Evolutionary conservation across 2,113 vertebrate genomes (phyloP).

Genomic region (Aspiorhynchus laticeps): DNA sequence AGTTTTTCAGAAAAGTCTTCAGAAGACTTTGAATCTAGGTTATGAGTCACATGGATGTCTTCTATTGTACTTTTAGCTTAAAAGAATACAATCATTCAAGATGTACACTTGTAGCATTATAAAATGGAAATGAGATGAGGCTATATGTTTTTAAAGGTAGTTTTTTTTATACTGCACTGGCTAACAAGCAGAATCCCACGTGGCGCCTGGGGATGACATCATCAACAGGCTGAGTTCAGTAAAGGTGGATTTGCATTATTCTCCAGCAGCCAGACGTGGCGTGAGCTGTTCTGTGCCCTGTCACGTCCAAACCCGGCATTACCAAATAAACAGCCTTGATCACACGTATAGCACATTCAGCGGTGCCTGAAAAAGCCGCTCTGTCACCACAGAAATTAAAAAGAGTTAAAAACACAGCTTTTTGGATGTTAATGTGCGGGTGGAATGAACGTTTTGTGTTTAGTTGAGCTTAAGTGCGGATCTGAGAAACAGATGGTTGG

Average conservation of each 20-base stretch:
- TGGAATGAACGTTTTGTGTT: not conserved
- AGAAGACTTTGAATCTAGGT: not conserved
- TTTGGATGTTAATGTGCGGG: not conserved
- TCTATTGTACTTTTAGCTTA: not conserved
- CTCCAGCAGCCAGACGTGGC: not conserved
- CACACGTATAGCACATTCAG: not conserved
- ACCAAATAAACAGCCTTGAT: slow-evolving; percentile 5
- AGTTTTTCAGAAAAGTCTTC: not conserved
- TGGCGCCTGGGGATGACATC: slow-evolving; percentile 42
- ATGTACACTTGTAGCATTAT: not conserved
- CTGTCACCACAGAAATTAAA: not conserved
- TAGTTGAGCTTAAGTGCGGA: slow-evolving; percentile 12
- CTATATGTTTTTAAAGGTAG: not conserved
- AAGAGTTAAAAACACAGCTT: not conserved
- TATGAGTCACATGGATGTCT: not conserved
- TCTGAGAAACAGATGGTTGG: slow-evolving; percentile 6
- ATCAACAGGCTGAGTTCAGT: slow-evolving; percentile 35
- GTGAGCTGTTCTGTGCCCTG: slow-evolving; percentile 20
- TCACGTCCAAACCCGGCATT: not conserved
- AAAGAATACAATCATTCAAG: not conserved
- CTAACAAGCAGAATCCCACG: not conserved
- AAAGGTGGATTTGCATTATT: not conserved
- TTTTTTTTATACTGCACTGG: not conserved
- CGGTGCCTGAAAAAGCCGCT: not conserved
- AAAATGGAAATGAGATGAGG: not conserved